These are phyloP conservation scores for Rhinolophus sinicus DNA, from an alignment of 2,113 vertebrate genomes.

Conservation along the genomic window DNA sequence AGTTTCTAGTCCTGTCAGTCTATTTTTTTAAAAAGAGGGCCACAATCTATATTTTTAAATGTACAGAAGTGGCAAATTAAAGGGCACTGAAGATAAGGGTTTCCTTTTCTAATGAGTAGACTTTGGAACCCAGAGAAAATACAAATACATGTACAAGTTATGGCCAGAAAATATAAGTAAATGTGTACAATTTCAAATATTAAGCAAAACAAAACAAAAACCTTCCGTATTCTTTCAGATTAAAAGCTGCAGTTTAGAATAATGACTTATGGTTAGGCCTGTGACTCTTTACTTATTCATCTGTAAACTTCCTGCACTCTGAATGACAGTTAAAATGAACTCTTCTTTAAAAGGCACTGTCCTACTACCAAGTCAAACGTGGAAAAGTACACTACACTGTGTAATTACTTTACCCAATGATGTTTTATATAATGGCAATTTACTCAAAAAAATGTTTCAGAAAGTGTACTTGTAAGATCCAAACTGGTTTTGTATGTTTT, in stretches of 20 bases:
- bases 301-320: neutral
- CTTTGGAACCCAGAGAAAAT: slow-evolving; percentile 19
- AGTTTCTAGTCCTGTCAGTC: neutral
- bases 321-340: slow-evolving; percentile 1
- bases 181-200: slow-evolving; percentile 15
- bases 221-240: neutral
- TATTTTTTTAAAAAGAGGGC: slow-evolving; percentile 41
- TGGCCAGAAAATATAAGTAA: neutral
- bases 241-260: neutral
- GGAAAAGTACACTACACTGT: neutral
- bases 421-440: neutral
- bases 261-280: neutral
- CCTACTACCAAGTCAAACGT: neutral
- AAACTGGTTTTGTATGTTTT: neutral
- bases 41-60: slow-evolving; percentile 19
- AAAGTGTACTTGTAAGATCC: neutral
- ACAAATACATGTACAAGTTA: neutral
- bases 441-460: neutral
- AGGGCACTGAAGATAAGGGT: neutral
- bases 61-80: neutral
- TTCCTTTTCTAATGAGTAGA: slow-evolving; percentile 12
- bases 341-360: neutral
- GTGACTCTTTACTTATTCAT: neutral
- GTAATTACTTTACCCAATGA: neutral
- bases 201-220: slow-evolving; percentile 43